Conservation (phyloP, 2,113 vertebrate species). For the Xiphophorus couchianus region DNA sequence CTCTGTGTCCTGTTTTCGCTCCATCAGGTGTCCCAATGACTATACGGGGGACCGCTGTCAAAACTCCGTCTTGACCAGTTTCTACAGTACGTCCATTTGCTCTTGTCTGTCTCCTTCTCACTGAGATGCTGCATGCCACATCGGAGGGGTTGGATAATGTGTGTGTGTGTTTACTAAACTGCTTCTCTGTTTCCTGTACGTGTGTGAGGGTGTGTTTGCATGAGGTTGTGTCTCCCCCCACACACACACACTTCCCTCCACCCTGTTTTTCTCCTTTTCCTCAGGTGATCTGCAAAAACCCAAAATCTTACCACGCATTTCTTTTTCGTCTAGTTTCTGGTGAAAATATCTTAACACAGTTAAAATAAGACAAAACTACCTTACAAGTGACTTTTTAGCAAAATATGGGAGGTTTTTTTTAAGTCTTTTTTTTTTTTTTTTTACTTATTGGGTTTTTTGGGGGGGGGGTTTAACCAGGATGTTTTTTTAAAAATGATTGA, state of each 20-base stretch:
- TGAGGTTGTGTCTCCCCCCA: slow-evolving; percentile 55
- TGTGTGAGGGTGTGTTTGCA: slow-evolving; percentile 33
- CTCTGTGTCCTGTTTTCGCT: slow-evolving; percentile 80
- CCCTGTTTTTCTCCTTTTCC: slow-evolving; percentile 52
- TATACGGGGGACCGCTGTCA: slow-evolving; percentile 99
- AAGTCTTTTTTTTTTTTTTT: no score
- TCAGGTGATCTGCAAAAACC: slow-evolving; percentile 20
- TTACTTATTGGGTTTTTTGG: no score
- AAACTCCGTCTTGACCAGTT: slow-evolving; percentile 99
- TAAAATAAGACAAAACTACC: no score
- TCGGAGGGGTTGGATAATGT: slow-evolving; percentile 51
- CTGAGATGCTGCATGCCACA: slow-evolving; percentile 73
- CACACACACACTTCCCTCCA: slow-evolving; percentile 19
- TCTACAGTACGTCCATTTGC: slow-evolving; percentile 99
- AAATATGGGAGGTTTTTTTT: no score
- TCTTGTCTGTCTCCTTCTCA: slow-evolving; percentile 72
- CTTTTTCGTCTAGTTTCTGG: no score
- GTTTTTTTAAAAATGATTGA: no score
- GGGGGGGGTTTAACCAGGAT: no score
- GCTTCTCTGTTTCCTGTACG: slow-evolving; percentile 12
- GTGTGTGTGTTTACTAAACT: slow-evolving; percentile 3
- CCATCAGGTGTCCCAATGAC: slow-evolving; percentile 99
- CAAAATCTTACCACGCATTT: no score
- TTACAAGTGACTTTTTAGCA: no score
- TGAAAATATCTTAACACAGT: no score